phyloP scores from a whole-genome alignment of 2,797 vertebrate genomes.

The Hydrolagus colliei region DNA sequence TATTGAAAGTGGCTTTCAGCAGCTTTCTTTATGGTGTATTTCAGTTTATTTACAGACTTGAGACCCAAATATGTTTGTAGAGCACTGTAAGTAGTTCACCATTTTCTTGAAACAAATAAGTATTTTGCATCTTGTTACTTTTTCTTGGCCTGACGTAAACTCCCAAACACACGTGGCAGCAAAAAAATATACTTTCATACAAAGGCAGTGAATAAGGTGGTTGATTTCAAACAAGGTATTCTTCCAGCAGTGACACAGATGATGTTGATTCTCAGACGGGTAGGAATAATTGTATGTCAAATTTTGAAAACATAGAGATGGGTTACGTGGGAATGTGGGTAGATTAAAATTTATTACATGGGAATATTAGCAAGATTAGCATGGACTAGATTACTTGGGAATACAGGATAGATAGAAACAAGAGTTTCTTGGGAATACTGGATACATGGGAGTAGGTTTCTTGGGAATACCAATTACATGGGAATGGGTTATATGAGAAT shows the following conservation, averaged over 20 bases:
- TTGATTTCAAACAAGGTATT: neutral
- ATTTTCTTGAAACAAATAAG: neutral
- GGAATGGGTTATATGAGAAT: too few species aligned
- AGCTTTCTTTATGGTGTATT: conserved; percentile 19
- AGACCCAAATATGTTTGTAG: conserved; percentile 27
- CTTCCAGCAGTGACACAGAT: neutral
- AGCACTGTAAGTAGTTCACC: neutral
- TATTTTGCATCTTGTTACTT: too few species aligned
- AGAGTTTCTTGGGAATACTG: too few species aligned
- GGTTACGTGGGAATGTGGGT: neutral
- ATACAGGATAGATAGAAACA: too few species aligned
- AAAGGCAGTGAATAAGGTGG: neutral
- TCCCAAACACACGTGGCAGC: neutral
- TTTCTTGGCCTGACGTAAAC: neutral
- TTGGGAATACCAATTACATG: too few species aligned
- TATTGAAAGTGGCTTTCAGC: conserved; percentile 18
- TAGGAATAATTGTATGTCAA: neutral
- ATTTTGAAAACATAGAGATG: neutral
- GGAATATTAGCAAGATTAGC: too few species aligned
- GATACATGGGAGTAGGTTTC: too few species aligned
- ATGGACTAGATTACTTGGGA: too few species aligned
- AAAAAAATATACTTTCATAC: conserved; percentile 1
- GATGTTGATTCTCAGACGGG: neutral
- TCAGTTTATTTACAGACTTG: conserved; percentile 2
- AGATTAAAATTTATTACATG: too few species aligned